Base-by-base conservation (phyloP, 2,888 invertebrate genomes). In the Trissonchulus latispiculum region DNA sequence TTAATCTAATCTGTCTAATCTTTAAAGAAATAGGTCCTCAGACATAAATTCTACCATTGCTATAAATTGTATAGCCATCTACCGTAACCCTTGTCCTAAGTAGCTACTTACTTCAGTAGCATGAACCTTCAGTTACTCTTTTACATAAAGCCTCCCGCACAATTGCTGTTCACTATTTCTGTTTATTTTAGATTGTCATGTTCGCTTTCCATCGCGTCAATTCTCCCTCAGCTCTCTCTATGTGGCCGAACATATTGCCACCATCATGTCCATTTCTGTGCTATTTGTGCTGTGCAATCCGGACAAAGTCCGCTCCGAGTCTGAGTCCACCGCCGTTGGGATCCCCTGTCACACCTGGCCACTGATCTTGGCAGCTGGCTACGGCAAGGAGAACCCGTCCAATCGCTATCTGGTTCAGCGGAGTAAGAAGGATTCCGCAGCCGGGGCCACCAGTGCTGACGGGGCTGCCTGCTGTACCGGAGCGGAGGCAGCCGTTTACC, bases 281-380 rank as follows among this genome's bases (percentile, higher is more conserved):
- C 80, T 86, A 29, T 85, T 85, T 77, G 85, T 86, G n/a, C 81
- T 86, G 23, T 85, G 85, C 77, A 85, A 86, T 78, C 86, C 85
- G 0, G 83, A 85, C 68, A 81, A 81, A 73, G 76, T 82, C 1
- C 76, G 81, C 15, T 74, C 77, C 33, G 75, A 79, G 8, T 75
- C 74, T 67, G 81, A 81, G 71, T 76, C 75, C 64, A 79, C 80
- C 1, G 75, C 78, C 8, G 77, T 82, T 64, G 80, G 81, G 1
- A 80, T 80, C 70, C 80, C 80, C 72, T 80, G 80, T 37, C 81
- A 82, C 73, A 80, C 80, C 73, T 82, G 82, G 82, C 82, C 83
- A 1, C 76, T 86, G 73, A 80, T 85, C 3, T 76, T 85, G 37
- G 85, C 85, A 1, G 84, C 84, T 70, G 86, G 86, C n/a, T 85